Base-by-base conservation (phyloP, 2,797 vertebrate genomes). In the Eulemur rubriventer region DNA sequence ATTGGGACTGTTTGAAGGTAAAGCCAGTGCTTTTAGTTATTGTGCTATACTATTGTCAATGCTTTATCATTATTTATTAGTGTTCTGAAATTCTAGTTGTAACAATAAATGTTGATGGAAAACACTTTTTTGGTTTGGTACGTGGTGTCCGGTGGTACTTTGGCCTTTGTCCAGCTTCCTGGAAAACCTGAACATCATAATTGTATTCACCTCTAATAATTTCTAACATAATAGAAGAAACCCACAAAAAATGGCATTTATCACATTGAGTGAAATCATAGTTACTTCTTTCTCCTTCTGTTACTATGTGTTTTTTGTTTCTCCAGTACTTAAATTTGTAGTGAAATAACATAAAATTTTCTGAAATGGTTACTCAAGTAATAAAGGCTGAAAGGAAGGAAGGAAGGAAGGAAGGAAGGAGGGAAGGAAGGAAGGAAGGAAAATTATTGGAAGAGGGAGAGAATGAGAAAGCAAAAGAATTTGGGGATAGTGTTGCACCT, bases 41-140 rank as follows among this genome's bases (percentile, higher is more conserved):
- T 90, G 30, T 57, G 18, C 43, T 52, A 87, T 75, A 17, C 8
- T 57, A 38, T 30, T 46, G 35, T 0, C 12, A 67, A 59, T 82
- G 69, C 22, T 92, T 96, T 81, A 63, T 85, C 75, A 48, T 80
- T 69, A 2, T 75, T 78, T 69, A 1, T 70, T 78, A 50, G 18
- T 26, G 4, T 79, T 57, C 43, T 88, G 38, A 90, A 93, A 89
- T 82, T 76, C 7, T 89, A 55, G 17, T n/a, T 92, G 24, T 83
- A 41, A 59, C 35, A 76, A 87, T 41, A 69, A 79, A 90, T 76
- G 9, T 43, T 82, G 6, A 38, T 95, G 50, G 50, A 83, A 24
- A 78, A 12, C 1, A 76, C 20, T 85, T 93, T 89, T 94, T 43
- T 48, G 1, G 35, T 69, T 93, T 87, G 33, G 5, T 24, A 2